Evolutionary conservation across 2,797 vertebrate genomes (phyloP), one percentile per base, ranked within the genome.

Genomic region (Hemitrygon akajei): DNA sequence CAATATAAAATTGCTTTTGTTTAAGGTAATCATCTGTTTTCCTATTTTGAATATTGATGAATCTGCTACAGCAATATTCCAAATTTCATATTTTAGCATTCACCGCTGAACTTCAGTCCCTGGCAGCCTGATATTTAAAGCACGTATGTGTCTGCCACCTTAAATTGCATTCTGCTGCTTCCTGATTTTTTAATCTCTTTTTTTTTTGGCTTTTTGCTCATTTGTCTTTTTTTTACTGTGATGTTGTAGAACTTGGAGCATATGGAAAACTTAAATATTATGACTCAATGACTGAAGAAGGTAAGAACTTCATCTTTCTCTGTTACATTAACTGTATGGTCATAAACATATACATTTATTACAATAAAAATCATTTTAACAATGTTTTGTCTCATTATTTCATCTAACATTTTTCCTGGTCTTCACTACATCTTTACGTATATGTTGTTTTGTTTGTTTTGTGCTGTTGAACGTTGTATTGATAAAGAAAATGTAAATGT

Each of bases 231-330:
- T 99, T 98, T 98, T 98, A 98, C 98, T 99, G 97, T 99, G 97
- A 98, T 98, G 97, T 99, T 99, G 97, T 99, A 99, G 99, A 99
- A 97, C 98, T 99, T 98, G 99, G 98, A 97, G 98, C 99, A 98
- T 99, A 99, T 98, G 99, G 99, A 98, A 99, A 99, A 97, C 98
- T 99, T 98, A 99, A 99, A 99, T 99, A 99, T 99, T 99, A 99
- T 99, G 98, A 99, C 98, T 98, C 99, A 99, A 99, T 99, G 98
- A 99, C 98, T 96, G 98, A 99, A 97, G 98, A 99, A 99, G 99
- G 99, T 99, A 99, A 99, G 99, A 96, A 96, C 96, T 94, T 94
- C 87, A 94, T 95, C 93, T 93, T 76, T 92, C 91, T 76, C 91
- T 76, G 91, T 93, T 76, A 76, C 91, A n/a, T 77, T 94, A 56